Conservation (phyloP, 2,888 invertebrate genomes). For the Physocephala rufipes region DNA sequence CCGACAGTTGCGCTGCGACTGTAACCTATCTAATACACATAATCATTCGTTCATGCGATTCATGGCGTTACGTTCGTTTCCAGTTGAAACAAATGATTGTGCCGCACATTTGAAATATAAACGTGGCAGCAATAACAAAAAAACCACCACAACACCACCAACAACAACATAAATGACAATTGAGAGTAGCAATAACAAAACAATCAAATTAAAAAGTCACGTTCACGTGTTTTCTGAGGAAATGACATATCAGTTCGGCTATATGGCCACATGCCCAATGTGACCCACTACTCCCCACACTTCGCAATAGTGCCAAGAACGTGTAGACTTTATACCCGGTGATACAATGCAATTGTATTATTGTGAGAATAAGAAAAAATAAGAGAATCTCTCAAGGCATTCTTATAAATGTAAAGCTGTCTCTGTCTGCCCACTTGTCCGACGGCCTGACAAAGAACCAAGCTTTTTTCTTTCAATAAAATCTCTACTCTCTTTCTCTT, state of each 20-base stretch:
- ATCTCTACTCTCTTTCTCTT: no score
- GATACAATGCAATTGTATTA: neutral
- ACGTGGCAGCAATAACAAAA: neutral
- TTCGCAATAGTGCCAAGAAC: no score
- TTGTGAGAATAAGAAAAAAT: no score
- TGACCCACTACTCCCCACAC: no score
- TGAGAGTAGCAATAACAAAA: no score
- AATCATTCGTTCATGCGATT: neutral
- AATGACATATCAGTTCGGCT: constrained; percentile 10
- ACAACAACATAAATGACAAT: no score
- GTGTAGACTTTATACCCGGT: neutral
- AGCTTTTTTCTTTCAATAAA: no score
- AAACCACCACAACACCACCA: neutral
- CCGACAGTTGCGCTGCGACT: neutral
- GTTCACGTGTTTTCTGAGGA: constrained; percentile 35
- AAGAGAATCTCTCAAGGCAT: no score
- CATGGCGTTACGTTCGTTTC: neutral
- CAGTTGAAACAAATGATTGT: neutral
- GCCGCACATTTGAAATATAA: neutral
- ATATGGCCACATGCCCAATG: neutral
- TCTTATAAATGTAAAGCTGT: no score
- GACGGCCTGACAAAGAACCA: no score
- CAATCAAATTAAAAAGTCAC: constrained; percentile 29
- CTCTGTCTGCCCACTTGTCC: no score
- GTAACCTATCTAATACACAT: no score